Evolutionary conservation across 1,140 invertebrate species (phyloP).

Genomic region (Caerostris extrusa): DNA sequence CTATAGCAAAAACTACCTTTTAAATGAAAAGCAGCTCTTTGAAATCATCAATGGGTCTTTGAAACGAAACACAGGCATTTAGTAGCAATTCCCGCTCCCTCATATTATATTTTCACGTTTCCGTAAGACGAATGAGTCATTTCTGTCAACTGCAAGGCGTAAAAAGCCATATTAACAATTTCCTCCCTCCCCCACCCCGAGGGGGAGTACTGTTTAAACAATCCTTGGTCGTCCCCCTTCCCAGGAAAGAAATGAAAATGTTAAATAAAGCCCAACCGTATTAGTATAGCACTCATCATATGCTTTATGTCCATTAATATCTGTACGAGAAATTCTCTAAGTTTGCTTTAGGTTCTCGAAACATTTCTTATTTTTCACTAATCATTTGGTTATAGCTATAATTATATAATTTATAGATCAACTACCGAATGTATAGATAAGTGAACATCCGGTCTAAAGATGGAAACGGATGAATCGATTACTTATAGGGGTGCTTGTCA

Average conservation of each 20-base stretch:
- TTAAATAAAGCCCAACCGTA: background rate
- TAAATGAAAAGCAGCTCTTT: no score
- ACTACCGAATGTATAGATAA: no score
- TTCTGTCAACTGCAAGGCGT: background rate
- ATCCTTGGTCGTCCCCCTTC: background rate
- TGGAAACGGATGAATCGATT: no score
- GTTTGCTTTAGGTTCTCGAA: no score
- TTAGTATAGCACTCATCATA: background rate
- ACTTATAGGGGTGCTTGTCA: no score
- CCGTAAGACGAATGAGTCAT: conserved; percentile 10
- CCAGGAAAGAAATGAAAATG: background rate
- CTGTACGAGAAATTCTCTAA: background rate
- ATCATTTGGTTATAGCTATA: background rate
- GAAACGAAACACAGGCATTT: background rate
- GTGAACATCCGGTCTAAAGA: no score
- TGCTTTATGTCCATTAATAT: background rate
- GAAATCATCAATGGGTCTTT: background rate
- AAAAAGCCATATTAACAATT: conserved; percentile 2
- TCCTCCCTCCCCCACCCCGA: background rate
- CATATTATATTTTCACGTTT: background rate
- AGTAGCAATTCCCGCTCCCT: background rate
- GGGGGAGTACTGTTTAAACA: conserved; percentile 8
- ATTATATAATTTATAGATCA: background rate
- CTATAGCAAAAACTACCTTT: no score
- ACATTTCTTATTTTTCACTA: background rate